Conservation (phyloP, 1,140 invertebrate species). For the Ostrea edulis region DNA sequence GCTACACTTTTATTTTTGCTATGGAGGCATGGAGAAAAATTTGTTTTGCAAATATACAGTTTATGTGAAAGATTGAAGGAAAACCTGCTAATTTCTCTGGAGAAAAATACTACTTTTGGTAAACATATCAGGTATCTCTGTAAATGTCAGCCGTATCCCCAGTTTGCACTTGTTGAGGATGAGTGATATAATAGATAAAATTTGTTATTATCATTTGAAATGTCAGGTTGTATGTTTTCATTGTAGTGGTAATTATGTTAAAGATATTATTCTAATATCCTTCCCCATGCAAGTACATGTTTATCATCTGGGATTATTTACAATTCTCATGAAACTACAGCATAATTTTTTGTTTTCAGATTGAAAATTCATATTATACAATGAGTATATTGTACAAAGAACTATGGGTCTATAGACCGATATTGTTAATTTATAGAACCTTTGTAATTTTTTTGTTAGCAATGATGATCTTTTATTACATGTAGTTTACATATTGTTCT, state of each 20-base stretch:
- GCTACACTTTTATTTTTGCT: not conserved
- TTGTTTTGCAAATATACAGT: not conserved
- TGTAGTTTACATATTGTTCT: slow-evolving; percentile 33
- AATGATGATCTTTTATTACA: slow-evolving; percentile 14
- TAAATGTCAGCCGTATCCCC: not conserved
- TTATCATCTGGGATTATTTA: not conserved
- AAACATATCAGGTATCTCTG: not conserved
- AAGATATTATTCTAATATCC: slow-evolving; percentile 3
- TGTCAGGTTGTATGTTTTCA: slow-evolving; percentile 30
- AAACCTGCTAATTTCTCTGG: not conserved
- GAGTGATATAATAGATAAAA: not conserved
- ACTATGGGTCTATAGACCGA: not conserved
- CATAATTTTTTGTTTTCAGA: slow-evolving; percentile 5
- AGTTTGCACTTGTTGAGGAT: not conserved
- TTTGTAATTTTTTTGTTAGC: not conserved
- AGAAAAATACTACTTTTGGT: not conserved
- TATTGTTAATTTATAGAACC: slow-evolving; percentile 21
- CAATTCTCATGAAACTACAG: slow-evolving; percentile 28
- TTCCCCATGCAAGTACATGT: not conserved
- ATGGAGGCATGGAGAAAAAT: not conserved
- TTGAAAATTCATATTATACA: not conserved
- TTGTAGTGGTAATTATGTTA: not conserved
- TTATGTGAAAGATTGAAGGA: not conserved
- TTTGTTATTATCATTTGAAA: not conserved
- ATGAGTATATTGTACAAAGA: too few species aligned